These are phyloP conservation scores for Macrochelys suwanniensis DNA, from an alignment of 2,797 vertebrate species.

Conservation along the genomic window DNA sequence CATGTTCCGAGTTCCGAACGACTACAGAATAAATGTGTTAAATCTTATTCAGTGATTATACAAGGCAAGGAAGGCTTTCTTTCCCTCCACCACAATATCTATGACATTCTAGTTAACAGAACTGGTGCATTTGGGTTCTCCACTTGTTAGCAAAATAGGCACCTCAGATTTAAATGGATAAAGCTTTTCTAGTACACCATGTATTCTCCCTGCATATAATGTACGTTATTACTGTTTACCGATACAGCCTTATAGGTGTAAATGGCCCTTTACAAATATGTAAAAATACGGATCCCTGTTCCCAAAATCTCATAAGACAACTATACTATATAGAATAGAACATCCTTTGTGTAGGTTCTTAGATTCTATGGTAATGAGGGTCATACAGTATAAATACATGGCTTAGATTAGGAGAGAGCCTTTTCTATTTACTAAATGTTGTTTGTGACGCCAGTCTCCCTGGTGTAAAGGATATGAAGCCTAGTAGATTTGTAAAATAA, in stretches of 20 bases:
- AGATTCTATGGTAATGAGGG: not conserved
- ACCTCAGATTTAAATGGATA: not conserved
- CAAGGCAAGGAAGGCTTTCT: not conserved
- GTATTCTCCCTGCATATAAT: not conserved
- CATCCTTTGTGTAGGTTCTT: not conserved
- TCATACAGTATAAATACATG: not conserved
- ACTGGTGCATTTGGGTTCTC: not conserved
- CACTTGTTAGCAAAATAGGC: not conserved
- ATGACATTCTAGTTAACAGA: not conserved
- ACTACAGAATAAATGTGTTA: not conserved
- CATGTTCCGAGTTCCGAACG: not conserved
- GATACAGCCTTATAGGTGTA: not conserved
- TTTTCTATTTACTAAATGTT: not conserved
- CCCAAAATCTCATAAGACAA: not conserved
- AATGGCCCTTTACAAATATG: not conserved
- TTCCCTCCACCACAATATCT: not conserved
- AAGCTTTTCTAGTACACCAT: not conserved
- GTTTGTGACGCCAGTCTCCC: not conserved
- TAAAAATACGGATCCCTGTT: not conserved
- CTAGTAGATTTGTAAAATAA: not conserved
- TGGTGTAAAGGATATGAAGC: rapidly evolving
- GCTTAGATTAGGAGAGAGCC: not conserved
- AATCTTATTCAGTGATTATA: not conserved
- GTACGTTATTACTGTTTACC: not conserved
- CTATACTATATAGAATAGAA: not conserved